Conservation (phyloP, 2,113 vertebrate species). For the Megalops atlanticus region DNA sequence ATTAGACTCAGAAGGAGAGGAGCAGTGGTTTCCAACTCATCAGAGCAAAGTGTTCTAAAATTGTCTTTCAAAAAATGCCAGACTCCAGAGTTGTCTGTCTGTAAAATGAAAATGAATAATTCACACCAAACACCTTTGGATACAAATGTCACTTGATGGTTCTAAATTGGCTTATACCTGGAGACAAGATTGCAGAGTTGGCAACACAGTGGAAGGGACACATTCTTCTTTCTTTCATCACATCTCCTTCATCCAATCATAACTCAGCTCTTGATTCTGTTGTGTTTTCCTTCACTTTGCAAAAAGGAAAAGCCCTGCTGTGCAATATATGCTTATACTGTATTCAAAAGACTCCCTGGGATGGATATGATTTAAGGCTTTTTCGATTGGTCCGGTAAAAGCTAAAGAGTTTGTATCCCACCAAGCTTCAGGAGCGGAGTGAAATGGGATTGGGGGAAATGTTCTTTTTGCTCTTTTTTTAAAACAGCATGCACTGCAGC, state of each 20-base stretch:
- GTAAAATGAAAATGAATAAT: neutral
- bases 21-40: neutral
- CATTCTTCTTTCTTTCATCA: neutral
- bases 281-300: neutral
- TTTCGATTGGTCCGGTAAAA: neutral
- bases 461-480: neutral
- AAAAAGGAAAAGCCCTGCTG: neutral
- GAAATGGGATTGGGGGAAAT: neutral
- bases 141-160: neutral
- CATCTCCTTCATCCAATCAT: neutral
- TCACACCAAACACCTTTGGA: neutral
- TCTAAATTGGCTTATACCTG: neutral
- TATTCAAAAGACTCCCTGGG: neutral
- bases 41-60: too few species aligned
- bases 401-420: slow-evolving; percentile 3
- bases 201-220: too few species aligned
- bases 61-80: neutral
- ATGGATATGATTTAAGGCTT: neutral
- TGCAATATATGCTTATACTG: slow-evolving; percentile 3
- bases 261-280: slow-evolving; percentile 1
- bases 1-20: neutral
- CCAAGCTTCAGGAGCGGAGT: neutral
- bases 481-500: neutral
- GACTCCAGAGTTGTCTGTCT: neutral
- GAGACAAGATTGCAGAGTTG: neutral